Evolutionary conservation across 2,888 invertebrate genomes (phyloP).

Genomic region (Leptothorax acervorum): DNA sequence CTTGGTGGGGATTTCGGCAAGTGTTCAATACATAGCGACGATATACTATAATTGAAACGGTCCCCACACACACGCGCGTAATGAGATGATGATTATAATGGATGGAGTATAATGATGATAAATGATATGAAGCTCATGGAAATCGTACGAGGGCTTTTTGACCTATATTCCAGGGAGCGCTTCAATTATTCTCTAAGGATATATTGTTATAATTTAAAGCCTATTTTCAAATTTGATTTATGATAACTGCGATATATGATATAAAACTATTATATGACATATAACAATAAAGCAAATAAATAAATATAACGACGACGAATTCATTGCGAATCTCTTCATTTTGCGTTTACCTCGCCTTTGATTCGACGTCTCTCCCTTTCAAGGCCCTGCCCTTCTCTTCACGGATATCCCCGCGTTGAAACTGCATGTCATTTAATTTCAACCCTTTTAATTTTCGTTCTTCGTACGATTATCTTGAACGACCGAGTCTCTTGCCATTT

Average conservation of each 20-base stretch:
- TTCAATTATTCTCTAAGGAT: conserved; percentile 81
- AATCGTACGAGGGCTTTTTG: conserved; percentile 72
- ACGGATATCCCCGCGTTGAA: neutral
- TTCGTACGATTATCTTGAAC: neutral
- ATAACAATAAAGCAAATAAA: conserved; percentile 84
- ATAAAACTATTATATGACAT: conserved; percentile 83
- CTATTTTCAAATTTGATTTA: conserved; percentile 84
- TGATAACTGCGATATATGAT: conserved; percentile 83
- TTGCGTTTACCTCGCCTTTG: neutral
- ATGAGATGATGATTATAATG: conserved; percentile 32
- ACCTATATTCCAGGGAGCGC: conserved; percentile 81
- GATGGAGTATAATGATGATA: neutral
- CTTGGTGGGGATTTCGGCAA: conserved; percentile 74
- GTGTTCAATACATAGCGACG: conserved; percentile 78
- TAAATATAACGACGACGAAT: conserved; percentile 67
- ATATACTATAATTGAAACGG: conserved; percentile 78
- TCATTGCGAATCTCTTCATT: conserved; percentile 30
- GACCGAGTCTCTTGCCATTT: neutral
- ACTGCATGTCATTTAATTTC: neutral
- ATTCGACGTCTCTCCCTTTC: no score
- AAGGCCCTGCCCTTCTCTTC: neutral
- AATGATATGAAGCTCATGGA: conserved; percentile 72
- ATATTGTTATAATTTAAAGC: conserved; percentile 83
- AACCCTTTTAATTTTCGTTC: neutral
- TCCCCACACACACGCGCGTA: conserved; percentile 73